Percentiles rank a stretch among this genome's conserved stretches.
Evolutionary conservation across 92 coral and sea anemone species (phyloP).

Genomic region (Zoanthus sansibaricus): DNA sequence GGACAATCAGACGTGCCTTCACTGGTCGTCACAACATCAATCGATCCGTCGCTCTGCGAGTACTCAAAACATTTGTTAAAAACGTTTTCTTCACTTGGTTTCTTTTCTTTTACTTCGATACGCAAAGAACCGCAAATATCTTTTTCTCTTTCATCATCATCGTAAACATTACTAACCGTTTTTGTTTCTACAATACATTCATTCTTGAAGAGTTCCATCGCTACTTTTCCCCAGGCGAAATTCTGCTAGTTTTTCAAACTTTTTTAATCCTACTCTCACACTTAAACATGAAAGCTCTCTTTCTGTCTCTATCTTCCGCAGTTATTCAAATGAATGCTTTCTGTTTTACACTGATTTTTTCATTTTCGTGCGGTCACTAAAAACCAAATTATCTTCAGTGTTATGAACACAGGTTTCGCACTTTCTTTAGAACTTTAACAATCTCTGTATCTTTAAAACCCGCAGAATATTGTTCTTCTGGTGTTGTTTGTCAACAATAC

Average conservation of each 20-base stretch:
- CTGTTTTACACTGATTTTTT: not conserved
- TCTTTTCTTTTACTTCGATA: not conserved
- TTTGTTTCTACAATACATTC: not conserved
- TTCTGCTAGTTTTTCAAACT: not conserved
- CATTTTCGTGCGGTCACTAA: not conserved
- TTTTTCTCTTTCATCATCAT: not conserved
- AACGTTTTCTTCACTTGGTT: not conserved
- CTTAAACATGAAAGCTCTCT: no score
- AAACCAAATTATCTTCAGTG: not conserved
- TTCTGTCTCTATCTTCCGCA: not conserved
- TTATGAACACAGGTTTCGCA: not conserved
- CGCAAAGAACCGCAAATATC: not conserved
- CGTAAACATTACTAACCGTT: not conserved
- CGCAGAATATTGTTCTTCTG: not conserved
- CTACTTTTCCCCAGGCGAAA: not conserved
- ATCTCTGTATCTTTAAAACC: not conserved
- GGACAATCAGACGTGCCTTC: no score
- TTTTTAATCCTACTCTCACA: no score
- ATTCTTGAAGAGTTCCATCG: not conserved
- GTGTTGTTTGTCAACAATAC: not conserved
- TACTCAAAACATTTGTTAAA: not conserved
- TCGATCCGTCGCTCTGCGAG: not conserved
- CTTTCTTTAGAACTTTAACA: not conserved
- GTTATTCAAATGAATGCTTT: not conserved
- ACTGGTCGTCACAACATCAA: not conserved